Evolutionary conservation across 2,797 vertebrate species (phyloP), one percentile per base, ranked within the genome.

Genomic region (Balearica regulorum): DNA sequence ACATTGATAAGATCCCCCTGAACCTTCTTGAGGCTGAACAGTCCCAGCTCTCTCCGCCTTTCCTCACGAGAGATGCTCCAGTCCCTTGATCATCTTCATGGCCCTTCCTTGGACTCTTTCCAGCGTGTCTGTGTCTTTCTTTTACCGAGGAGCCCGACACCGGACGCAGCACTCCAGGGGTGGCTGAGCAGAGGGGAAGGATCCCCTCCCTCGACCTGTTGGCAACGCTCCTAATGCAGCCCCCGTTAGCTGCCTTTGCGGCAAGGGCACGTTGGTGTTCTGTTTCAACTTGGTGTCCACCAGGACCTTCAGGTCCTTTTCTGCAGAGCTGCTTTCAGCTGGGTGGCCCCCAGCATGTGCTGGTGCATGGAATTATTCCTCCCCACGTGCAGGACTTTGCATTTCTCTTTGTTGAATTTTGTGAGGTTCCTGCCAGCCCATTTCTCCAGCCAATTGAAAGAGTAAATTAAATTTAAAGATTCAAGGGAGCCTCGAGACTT

Each of bases 251-350:
- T 4, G 2, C 15, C 69, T 16, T 19, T n/a, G 24, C 5, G 6
- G 24, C n/a, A 29, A 55, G 41, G 60, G 43, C n/a, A 55, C 12
- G 1, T 20, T 33, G 54, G 26, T 60, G 28, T 26, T 33, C 24
- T 4, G 1, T 49, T n/a, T 55, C 62, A 48, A 2, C 43, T n/a
- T 33, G 4, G 17, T 20, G 48, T 25, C 37, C 2, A 1, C 10
- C 43, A 18, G n/a, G 54, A 41, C 60, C 26, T 33, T 41, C 15
- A 19, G 33, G 16, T 64, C 35, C 21, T 49, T 57, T 57, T 55
- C 39, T 2, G 0, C 35, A 54, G 62, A 61, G 62, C 37, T 29
- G 29, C 43, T 41, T 35, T 37, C 46, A 35, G 16, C 79, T 70
- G 31, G 24, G 6, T 39, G 43, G 11, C 13, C 16, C 25, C 29